Base-by-base conservation (phyloP, 2,113 vertebrate species). In the Isichthys henryi region DNA sequence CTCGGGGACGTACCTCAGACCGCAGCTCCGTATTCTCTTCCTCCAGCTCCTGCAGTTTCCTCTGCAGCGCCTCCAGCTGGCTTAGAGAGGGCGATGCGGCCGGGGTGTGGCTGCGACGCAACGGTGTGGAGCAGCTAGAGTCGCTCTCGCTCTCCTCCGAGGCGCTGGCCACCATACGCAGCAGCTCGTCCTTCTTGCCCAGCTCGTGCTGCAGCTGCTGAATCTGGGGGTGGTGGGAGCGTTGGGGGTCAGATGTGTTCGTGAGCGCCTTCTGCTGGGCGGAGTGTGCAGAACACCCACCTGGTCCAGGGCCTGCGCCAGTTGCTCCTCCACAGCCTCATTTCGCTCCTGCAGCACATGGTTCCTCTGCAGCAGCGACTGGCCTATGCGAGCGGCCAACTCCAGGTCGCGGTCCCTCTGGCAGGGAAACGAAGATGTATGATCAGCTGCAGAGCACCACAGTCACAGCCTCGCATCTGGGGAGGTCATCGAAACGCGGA, bases 181-280 rank as follows among this genome's bases (percentile, higher is more conserved):
- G 96, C 87, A 99, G 92, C 90, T 99, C 98, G 2, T 99, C 98
- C 93, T 99, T 99, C 95, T 99, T 98, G 0, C 95, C 93, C 48
- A 99, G 94, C 52, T 99, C 98, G 87, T 99, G 98, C 92, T 99
- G 98, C 77, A 99, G 95, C 93, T 99, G 98, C 92, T 98, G 97
- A 89, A 98, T 97, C 98, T 99, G 45, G 2, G n/a, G 46, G n/a
- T 99, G 45, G 13, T 1, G 46, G 39, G 23, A 39, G 21, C n/a
- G 35, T 3, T 46, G 84, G 48, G 56, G 56, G n/a, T 48, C 45
- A 86, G 48, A 86, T 8, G 43, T 10, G 19, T 13, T 15, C n/a
- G 5, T 11, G 31, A 39, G 74, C 84, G 48, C n/a, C 48, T 49
- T 23, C 15, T 53, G 15, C n/a, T 50, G 35, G 50, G 1, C 5